Conservation (phyloP, 2,797 vertebrate species). For the Uromys caudimaculatus region DNA sequence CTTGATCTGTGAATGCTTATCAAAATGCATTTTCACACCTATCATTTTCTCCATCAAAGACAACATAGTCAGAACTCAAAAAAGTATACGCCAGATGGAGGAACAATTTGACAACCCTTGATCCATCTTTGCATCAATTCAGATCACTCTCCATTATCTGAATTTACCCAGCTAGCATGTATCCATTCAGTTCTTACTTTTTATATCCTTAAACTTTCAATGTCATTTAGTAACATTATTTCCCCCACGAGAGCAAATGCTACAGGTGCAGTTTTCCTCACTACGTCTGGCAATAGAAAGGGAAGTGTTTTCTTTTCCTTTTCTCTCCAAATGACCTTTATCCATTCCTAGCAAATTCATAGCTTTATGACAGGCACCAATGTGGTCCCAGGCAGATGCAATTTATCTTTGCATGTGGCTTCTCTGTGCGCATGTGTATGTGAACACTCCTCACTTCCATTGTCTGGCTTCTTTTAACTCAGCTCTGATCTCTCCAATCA, state of each 20-base stretch:
- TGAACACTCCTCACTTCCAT: slow-evolving; percentile 39
- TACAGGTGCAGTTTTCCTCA: slow-evolving; percentile 69
- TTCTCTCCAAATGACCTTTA: slow-evolving; percentile 50
- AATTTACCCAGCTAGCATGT: neutral
- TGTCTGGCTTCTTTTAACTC: slow-evolving; percentile 78
- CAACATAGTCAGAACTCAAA: slow-evolving; percentile 59
- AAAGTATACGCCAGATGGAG: neutral
- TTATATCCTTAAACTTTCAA: slow-evolving; percentile 71
- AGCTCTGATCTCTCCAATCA: slow-evolving; percentile 73
- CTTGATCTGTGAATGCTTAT: slow-evolving; percentile 64
- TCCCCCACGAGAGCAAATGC: slow-evolving; percentile 19
- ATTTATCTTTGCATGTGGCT: slow-evolving; percentile 68
- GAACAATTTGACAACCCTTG: slow-evolving; percentile 35
- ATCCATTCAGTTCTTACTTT: slow-evolving; percentile 63
- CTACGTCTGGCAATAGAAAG: slow-evolving; percentile 42
- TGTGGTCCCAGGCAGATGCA: slow-evolving; percentile 38
- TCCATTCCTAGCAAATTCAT: slow-evolving; percentile 58
- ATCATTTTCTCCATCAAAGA: slow-evolving; percentile 78
- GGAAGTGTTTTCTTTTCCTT: neutral
- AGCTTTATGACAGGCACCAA: slow-evolving; percentile 52
- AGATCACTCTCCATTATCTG: neutral
- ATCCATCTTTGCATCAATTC: neutral
- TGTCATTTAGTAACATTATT: slow-evolving; percentile 64
- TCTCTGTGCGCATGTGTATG: neutral
- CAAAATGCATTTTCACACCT: slow-evolving; percentile 60